Conservation (phyloP, 2,113 vertebrate species). For the Festucalex cinctus region DNA sequence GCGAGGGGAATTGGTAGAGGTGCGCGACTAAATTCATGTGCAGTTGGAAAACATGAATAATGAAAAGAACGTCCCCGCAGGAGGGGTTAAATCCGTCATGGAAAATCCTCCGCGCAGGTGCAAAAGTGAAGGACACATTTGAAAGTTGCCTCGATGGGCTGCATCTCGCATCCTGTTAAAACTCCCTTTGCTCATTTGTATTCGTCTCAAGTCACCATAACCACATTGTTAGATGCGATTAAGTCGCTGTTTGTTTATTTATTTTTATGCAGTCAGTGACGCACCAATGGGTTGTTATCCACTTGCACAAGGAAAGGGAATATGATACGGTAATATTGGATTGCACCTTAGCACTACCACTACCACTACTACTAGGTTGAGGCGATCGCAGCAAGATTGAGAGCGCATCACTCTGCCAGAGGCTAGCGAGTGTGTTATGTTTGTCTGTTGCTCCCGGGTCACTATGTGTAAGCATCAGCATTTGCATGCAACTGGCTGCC, state of each 20-base stretch:
- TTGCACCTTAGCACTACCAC: not conserved
- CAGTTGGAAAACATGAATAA: constrained; percentile 45
- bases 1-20: not conserved
- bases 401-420: constrained; percentile 21
- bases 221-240: constrained; percentile 58
- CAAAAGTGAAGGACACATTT: constrained; percentile 39
- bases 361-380: not conserved
- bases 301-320: constrained; percentile 15
- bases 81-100: constrained; percentile 28
- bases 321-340: constrained; percentile 11
- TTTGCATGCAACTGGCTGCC: constrained; percentile 39
- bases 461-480: constrained; percentile 35
- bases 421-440: constrained; percentile 34
- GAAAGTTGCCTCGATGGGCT: constrained; percentile 49
- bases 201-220: constrained; percentile 36
- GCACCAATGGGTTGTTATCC: constrained; percentile 35
- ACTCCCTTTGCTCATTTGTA: constrained; percentile 46
- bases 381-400: constrained; percentile 19
- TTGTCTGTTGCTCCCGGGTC: constrained; percentile 26
- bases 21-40: constrained; percentile 9
- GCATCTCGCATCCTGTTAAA: constrained; percentile 18
- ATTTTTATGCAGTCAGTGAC: constrained; percentile 42
- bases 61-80: constrained; percentile 40
- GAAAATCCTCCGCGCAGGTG: constrained; percentile 15
- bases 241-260: constrained; percentile 24